Evolutionary conservation across 2,797 vertebrate species (phyloP).

Genomic region (Aplochiton taeniatus): DNA sequence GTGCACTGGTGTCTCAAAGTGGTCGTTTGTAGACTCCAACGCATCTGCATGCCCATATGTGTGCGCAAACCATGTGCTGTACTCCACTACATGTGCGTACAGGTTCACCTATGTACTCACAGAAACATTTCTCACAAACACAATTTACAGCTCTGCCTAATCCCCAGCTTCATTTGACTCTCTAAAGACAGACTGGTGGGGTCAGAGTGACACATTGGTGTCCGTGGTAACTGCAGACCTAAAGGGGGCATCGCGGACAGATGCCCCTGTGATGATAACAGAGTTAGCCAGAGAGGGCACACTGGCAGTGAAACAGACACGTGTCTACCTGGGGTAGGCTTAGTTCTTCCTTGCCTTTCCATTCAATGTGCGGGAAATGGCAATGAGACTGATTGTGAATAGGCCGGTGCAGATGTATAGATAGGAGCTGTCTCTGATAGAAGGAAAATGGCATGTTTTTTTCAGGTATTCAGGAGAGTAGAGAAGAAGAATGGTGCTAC

Average conservation of each 20-base stretch:
- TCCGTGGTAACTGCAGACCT: constrained; percentile 48
- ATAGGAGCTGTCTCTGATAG: background rate
- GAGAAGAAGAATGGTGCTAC: no score
- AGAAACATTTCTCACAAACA: no score
- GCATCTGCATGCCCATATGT: background rate
- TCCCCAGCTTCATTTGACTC: no score
- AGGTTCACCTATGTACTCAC: no score
- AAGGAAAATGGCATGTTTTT: background rate
- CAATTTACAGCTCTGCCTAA: no score
- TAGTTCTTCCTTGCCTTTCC: constrained; percentile 9
- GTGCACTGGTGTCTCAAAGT: background rate
- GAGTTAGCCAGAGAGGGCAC: constrained; percentile 18
- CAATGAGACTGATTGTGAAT: no score
- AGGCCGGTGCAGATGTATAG: background rate
- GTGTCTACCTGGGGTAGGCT: no score
- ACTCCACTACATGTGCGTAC: constrained; percentile 39
- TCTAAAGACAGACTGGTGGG: constrained; percentile 36
- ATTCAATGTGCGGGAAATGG: background rate
- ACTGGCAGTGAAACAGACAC: constrained; percentile 27
- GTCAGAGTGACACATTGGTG: constrained; percentile 32
- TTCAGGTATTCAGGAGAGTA: no score
- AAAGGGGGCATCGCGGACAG: constrained; percentile 32
- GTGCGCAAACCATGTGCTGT: background rate
- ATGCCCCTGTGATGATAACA: constrained; percentile 37
- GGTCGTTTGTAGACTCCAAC: background rate